phyloP scores from a whole-genome alignment of 2,888 invertebrate genomes.

The Diaprepes abbreviatus region DNA sequence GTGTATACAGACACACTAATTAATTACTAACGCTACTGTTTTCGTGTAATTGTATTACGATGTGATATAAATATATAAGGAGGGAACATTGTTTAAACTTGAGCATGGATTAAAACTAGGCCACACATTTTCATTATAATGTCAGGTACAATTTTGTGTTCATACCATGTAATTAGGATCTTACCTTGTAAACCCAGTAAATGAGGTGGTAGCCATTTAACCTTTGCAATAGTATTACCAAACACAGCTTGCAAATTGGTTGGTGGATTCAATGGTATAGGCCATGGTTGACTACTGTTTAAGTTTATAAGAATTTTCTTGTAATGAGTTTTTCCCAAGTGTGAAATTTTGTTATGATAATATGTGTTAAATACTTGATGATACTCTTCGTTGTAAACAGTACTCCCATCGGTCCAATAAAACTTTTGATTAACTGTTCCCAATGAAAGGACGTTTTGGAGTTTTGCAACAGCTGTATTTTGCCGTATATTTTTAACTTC shows the following conservation, averaged over 20 bases:
- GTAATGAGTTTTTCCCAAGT: conserved; percentile 64
- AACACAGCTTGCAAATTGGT: conserved; percentile 85
- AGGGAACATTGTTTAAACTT: too few relatives aligned
- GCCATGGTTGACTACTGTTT: conserved; percentile 82
- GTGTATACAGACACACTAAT: too few relatives aligned
- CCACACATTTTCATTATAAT: too few relatives aligned
- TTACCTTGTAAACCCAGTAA: conserved; percentile 80
- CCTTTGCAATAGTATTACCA: conserved; percentile 80
- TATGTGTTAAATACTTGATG: conserved; percentile 76
- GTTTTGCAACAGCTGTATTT: conserved; percentile 67
- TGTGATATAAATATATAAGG: too few relatives aligned
- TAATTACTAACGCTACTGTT: too few relatives aligned
- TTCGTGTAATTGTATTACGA: too few relatives aligned
- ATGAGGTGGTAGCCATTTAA: conserved; percentile 87
- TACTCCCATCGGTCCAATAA: conserved; percentile 88
- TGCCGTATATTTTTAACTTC: conserved; percentile 80
- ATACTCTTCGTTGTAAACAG: conserved; percentile 85
- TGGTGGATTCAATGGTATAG: conserved; percentile 85
- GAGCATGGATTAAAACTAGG: too few relatives aligned
- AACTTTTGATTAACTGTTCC: conserved; percentile 83
- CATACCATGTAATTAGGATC: too few relatives aligned
- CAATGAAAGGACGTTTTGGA: conserved; percentile 82
- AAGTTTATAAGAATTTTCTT: conserved; percentile 71
- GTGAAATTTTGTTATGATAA: conserved; percentile 83
- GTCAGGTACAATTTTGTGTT: too few relatives aligned